Percentiles rank a stretch among this genome's conserved stretches.
These are phyloP conservation scores for Oophaga pumilio DNA, from an alignment of 2,113 vertebrate species.

Conservation along the genomic window DNA sequence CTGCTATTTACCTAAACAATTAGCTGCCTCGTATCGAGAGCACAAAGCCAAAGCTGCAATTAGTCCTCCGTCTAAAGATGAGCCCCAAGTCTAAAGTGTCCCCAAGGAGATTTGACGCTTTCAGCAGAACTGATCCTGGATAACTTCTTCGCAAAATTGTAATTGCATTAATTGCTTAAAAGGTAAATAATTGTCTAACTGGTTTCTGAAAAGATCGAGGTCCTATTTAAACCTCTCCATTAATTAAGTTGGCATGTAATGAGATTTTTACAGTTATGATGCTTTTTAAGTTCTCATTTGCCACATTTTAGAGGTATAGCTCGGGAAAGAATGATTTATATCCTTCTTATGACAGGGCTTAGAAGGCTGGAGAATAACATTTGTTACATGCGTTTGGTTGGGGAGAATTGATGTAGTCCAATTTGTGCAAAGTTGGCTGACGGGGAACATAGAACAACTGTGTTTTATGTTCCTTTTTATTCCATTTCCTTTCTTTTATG, in stretches of 20 bases:
- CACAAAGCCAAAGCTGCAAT: conserved; percentile 82
- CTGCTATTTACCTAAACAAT: conserved; percentile 86
- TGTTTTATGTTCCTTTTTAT: background rate
- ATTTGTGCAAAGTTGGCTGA: background rate
- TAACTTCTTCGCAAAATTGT: conserved; percentile 79
- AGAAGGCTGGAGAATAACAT: background rate
- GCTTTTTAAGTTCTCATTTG: conserved; percentile 36
- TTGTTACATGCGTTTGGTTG: background rate
- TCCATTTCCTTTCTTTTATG: background rate
- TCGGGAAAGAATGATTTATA: background rate
- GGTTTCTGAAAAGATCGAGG: conserved; percentile 65
- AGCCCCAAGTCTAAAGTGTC: conserved; percentile 77
- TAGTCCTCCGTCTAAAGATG: conserved; percentile 81
- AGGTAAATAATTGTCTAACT: conserved; percentile 80
- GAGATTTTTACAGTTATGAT: conserved; percentile 39
- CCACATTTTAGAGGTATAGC: conserved; percentile 8
- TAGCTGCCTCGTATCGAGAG: conserved; percentile 76
- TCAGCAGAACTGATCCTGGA: conserved; percentile 75
- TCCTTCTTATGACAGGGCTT: background rate
- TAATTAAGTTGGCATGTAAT: conserved; percentile 47
- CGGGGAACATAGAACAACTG: background rate
- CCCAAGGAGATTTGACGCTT: conserved; percentile 74
- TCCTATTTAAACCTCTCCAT: conserved; percentile 53
- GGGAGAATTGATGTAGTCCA: background rate
- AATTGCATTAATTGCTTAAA: conserved; percentile 80